A percentile compares a stretch with the other conserved stretches of the same genome.
phyloP scores from a whole-genome alignment of 2,888 invertebrate species.

The Sisyra terminalis region DNA sequence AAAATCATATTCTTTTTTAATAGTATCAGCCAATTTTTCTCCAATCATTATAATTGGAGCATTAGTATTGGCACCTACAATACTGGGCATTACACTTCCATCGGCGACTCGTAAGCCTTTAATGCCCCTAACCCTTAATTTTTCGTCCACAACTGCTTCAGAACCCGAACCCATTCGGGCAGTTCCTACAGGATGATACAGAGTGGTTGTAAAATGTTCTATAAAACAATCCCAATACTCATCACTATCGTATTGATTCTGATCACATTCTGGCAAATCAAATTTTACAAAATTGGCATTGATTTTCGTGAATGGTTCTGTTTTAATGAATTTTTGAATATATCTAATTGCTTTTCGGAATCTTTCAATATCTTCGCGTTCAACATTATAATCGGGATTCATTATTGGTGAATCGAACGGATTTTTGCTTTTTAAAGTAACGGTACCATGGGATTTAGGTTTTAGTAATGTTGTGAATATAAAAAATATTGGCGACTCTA shows the following conservation, averaged over 20 bases:
- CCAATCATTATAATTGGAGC: slow-evolving; percentile 31
- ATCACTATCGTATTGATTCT: slow-evolving; percentile 21
- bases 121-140: slow-evolving; percentile 34
- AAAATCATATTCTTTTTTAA: slow-evolving; percentile 14
- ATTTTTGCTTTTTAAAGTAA: slow-evolving; percentile 34
- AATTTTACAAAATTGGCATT: slow-evolving; percentile 22
- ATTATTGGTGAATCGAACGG: slow-evolving; percentile 41
- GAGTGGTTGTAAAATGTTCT: slow-evolving; percentile 31
- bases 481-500: too few relatives aligned
- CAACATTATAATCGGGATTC: slow-evolving; percentile 41
- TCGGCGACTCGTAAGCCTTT: slow-evolving; percentile 35
- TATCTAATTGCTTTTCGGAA: slow-evolving; percentile 32
- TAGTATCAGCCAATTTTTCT: slow-evolving; percentile 24
- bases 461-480: slow-evolving; percentile 18
- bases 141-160: slow-evolving; percentile 31
- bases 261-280: slow-evolving; percentile 23
- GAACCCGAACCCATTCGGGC: slow-evolving; percentile 44
- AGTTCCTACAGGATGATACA: slow-evolving; percentile 54
- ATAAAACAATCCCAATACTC: slow-evolving; percentile 40
- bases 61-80: slow-evolving; percentile 34
- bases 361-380: slow-evolving; percentile 34
- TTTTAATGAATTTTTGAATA: slow-evolving; percentile 25
- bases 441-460: slow-evolving; percentile 34
- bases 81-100: slow-evolving; percentile 33
- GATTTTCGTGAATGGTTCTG: slow-evolving; percentile 24